phyloP scores from a whole-genome alignment of 1,140 invertebrate species.

The Saccostrea cuccullata region DNA sequence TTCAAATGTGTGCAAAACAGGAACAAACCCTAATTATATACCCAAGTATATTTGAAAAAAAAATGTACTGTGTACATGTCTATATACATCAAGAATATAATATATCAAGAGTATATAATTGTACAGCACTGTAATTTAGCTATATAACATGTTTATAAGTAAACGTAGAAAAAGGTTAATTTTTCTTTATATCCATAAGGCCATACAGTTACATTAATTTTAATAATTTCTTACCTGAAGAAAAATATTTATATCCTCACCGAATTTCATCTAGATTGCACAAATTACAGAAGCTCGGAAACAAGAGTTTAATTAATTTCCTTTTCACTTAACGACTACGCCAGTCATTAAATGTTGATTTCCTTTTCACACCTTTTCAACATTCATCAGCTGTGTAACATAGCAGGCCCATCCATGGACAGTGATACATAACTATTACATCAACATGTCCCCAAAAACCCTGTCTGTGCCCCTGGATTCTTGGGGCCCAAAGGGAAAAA shows the following conservation, averaged over 20 bases:
- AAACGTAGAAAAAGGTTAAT: not conserved
- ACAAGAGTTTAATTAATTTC: not conserved
- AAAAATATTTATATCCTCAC: conserved; percentile 21
- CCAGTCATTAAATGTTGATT: not conserved
- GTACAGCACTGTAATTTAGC: not conserved
- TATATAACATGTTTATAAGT: no score
- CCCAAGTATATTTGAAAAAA: no score
- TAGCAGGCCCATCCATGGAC: not conserved
- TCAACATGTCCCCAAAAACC: not conserved
- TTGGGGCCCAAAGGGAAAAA: not conserved
- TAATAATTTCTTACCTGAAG: conserved; percentile 5
- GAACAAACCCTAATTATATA: no score
- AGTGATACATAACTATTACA: not conserved
- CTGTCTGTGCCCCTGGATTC: not conserved
- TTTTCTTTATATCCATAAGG: not conserved
- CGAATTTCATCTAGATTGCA: not conserved
- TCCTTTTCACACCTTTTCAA: conserved; percentile 10
- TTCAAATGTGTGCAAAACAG: no score
- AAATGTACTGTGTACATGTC: no score
- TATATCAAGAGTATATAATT: no score
- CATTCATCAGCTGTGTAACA: conserved; percentile 1
- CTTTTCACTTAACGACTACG: not conserved
- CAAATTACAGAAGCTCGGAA: not conserved
- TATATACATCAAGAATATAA: no score
- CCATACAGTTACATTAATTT: not conserved